These are phyloP conservation scores for Lasius platythorax DNA, from an alignment of 2,888 invertebrate species.

Conservation along the genomic window DNA sequence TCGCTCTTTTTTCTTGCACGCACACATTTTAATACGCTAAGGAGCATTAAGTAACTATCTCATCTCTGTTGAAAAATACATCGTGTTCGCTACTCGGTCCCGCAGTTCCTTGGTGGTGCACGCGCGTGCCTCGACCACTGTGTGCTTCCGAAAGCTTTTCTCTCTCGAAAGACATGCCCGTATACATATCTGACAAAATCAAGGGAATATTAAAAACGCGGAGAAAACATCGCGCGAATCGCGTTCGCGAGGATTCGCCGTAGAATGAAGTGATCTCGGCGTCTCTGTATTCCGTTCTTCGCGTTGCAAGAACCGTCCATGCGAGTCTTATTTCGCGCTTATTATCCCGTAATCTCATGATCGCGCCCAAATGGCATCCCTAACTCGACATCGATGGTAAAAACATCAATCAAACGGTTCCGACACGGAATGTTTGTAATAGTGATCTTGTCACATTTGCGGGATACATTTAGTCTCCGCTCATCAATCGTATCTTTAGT, in stretches of 20 bases:
- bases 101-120: slow-evolving; percentile 26
- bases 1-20: slow-evolving; percentile 21
- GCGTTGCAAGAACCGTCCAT: neutral
- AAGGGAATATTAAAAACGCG: slow-evolving; percentile 10
- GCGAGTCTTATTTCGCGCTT: slow-evolving; percentile 16
- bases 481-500: slow-evolving; percentile 50
- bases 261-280: neutral
- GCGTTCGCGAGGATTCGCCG: neutral
- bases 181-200: slow-evolving; percentile 29
- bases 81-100: slow-evolving; percentile 52
- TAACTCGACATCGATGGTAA: neutral
- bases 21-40: slow-evolving; percentile 59
- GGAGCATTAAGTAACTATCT: slow-evolving; percentile 75
- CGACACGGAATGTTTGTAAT: slow-evolving; percentile 64
- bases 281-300: neutral
- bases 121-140: slow-evolving; percentile 36
- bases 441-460: slow-evolving; percentile 47
- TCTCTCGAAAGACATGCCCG: slow-evolving; percentile 28
- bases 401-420: slow-evolving; percentile 12
- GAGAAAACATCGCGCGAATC: neutral
- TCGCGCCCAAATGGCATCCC: neutral
- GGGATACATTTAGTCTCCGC: slow-evolving; percentile 1
- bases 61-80: slow-evolving; percentile 75
- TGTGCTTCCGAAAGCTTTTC: slow-evolving; percentile 24
- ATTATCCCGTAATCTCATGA: neutral